Percentiles rank a stretch among this genome's conserved stretches.
These are phyloP conservation scores for Tokudaia tokunoshimensis DNA, from an alignment of 2,797 vertebrate species.

Conservation along the genomic window DNA sequence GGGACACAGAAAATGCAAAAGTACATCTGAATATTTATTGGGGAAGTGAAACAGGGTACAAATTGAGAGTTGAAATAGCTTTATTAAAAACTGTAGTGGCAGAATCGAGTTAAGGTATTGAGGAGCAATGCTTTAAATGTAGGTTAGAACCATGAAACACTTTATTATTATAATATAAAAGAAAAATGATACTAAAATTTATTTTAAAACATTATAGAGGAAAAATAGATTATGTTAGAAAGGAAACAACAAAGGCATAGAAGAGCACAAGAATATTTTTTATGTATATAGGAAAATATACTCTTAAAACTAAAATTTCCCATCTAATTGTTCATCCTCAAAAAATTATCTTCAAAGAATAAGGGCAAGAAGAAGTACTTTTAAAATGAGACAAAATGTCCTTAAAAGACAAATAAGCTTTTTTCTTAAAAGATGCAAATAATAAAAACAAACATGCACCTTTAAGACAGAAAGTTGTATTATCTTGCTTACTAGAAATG, in stretches of 20 bases:
- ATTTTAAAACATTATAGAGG: background rate
- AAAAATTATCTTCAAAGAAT: background rate
- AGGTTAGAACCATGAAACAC: background rate
- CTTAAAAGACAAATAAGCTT: background rate
- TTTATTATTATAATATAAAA: background rate
- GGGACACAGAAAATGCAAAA: background rate
- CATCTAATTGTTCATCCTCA: background rate
- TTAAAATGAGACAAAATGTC: background rate
- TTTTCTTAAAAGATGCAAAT: background rate
- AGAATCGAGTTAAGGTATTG: background rate
- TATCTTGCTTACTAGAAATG: background rate
- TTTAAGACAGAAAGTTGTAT: background rate
- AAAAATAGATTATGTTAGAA: background rate
- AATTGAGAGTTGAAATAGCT: background rate
- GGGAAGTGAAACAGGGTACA: background rate
- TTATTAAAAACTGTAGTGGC: background rate
- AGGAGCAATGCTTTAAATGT: background rate
- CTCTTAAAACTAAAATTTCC: background rate
- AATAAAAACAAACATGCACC: background rate
- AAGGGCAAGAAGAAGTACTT: background rate
- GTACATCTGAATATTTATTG: background rate
- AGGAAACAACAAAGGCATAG: background rate
- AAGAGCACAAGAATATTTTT: background rate
- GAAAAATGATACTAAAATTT: background rate
- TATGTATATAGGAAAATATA: background rate